These are phyloP conservation scores for Pygmarrhopalites habei DNA, from an alignment of 1,140 invertebrate species.

Conservation along the genomic window DNA sequence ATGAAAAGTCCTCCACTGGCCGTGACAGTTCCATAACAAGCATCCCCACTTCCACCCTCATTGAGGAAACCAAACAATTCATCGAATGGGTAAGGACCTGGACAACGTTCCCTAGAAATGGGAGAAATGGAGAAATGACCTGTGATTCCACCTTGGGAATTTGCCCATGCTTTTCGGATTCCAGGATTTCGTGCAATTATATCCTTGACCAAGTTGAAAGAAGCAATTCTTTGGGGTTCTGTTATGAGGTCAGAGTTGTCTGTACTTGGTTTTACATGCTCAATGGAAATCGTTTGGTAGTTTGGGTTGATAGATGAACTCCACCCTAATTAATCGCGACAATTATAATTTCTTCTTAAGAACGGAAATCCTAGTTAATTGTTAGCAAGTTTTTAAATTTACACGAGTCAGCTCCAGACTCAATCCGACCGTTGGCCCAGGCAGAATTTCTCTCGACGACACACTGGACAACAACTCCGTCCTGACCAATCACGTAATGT, in stretches of 20 bases:
- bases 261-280: slow-evolving; percentile 32
- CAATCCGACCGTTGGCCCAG: slow-evolving; percentile 33
- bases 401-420: slow-evolving; percentile 35
- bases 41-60: neutral
- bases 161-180: slow-evolving; percentile 23
- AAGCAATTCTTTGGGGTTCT: slow-evolving; percentile 15
- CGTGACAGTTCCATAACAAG: slow-evolving; percentile 26
- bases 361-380: too few species aligned
- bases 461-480: slow-evolving; percentile 28
- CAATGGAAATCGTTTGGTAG: slow-evolving; percentile 31
- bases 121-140: slow-evolving; percentile 33
- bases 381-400: slow-evolving; percentile 13
- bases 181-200: slow-evolving; percentile 27
- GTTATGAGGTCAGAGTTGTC: slow-evolving; percentile 33
- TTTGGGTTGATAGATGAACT: slow-evolving; percentile 20
- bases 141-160: slow-evolving; percentile 26
- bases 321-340: too few species aligned
- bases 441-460: slow-evolving; percentile 24
- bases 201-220: slow-evolving; percentile 24
- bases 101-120: slow-evolving; percentile 22
- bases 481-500: slow-evolving; percentile 30
- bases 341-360: too few species aligned
- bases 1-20: slow-evolving; percentile 13
- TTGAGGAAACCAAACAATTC: slow-evolving; percentile 13
- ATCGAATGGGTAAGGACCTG: slow-evolving; percentile 32